phyloP scores from a whole-genome alignment of 2,888 invertebrate species.

The Tetheella fluctuosa region DNA sequence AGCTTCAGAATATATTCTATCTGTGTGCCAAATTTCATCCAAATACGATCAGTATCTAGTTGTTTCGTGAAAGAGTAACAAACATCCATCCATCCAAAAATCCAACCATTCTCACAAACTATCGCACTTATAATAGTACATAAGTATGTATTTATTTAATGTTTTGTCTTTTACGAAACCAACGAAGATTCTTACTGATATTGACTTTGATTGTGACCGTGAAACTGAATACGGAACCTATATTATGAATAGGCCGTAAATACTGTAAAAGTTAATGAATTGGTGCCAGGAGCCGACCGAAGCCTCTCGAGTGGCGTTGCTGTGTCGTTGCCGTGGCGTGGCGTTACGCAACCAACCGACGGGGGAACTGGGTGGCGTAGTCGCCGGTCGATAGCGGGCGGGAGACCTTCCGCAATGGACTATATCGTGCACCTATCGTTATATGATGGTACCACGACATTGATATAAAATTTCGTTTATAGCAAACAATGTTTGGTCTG shows the following conservation, averaged over 20 bases:
- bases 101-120: too few relatives aligned
- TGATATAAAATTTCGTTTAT: background rate
- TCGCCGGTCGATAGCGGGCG: background rate
- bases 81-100: too few relatives aligned
- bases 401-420: constrained; percentile 3
- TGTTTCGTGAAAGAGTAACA: too few relatives aligned
- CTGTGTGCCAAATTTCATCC: too few relatives aligned
- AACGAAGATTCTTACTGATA: too few relatives aligned
- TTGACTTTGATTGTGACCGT: background rate
- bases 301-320: background rate
- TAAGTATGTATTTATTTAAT: too few relatives aligned
- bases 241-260: constrained; percentile 6
- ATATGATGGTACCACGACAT: background rate
- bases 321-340: background rate
- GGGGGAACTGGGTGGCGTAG: background rate
- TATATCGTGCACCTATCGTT: background rate
- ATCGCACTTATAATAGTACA: too few relatives aligned
- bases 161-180: too few relatives aligned
- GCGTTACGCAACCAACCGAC: background rate
- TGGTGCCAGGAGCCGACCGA: background rate
- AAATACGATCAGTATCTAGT: too few relatives aligned
- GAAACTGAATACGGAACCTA: background rate
- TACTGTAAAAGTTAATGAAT: background rate
- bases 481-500: background rate
- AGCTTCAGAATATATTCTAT: too few relatives aligned